Percentiles rank a stretch among this genome's conserved stretches.
Conservation (phyloP, 2,797 vertebrate genomes). For the Anguilla pacifica region DNA sequence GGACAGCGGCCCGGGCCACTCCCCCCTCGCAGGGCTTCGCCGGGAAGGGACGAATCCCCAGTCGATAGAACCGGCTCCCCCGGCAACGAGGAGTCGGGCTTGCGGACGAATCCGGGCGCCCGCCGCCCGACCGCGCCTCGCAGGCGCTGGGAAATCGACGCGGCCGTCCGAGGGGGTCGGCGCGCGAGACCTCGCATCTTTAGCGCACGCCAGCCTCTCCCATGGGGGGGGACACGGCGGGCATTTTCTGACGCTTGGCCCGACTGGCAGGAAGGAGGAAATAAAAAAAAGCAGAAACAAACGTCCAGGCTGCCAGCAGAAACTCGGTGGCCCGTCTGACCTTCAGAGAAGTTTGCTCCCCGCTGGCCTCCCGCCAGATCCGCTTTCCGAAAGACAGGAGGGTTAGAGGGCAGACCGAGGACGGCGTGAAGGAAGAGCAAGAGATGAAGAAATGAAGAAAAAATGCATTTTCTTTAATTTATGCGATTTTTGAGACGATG, state of each 20-base stretch:
- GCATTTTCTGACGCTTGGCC: neutral
- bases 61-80: neutral
- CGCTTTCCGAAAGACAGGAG: neutral
- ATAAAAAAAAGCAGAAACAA: conserved; percentile 13
- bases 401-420: neutral
- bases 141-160: too few species aligned
- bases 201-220: too few species aligned
- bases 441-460: neutral
- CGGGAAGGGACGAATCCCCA: neutral
- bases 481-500: conserved; percentile 16
- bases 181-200: neutral
- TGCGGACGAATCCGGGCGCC: neutral
- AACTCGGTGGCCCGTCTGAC: conserved; percentile 9
- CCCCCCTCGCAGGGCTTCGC: neutral
- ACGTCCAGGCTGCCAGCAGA: neutral
- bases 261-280: neutral
- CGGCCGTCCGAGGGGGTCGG: neutral
- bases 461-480: conserved; percentile 14
- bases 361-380: neutral
- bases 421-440: neutral
- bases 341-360: conserved; percentile 10
- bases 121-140: neutral
- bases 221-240: neutral
- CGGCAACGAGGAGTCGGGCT: neutral
- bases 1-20: neutral